A percentile compares a stretch with the other conserved stretches of the same genome.
Evolutionary conservation across 2,113 vertebrate genomes (phyloP).

Genomic region (Xyrauchen texanus): DNA sequence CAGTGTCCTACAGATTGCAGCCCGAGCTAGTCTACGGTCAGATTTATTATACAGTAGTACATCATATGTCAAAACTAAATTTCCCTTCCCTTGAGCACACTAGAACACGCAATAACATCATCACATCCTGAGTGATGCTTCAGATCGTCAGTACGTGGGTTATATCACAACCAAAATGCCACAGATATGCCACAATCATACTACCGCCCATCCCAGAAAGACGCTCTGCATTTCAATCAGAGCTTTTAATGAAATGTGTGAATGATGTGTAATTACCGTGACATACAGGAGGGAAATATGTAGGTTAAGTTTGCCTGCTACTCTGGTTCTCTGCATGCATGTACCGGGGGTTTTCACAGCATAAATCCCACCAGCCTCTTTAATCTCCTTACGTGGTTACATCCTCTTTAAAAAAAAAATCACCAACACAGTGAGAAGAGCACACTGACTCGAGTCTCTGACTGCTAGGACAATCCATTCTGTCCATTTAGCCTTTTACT

Average conservation of each 20-base stretch:
- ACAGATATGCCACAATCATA: conserved; percentile 16
- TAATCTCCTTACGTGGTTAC: conserved; percentile 80
- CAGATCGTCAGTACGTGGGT: not conserved
- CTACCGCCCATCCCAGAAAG: not conserved
- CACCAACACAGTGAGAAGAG: conserved; percentile 64
- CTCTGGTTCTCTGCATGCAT: conserved; percentile 62
- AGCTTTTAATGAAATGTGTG: conserved; percentile 60
- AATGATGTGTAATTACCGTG: conserved; percentile 64
- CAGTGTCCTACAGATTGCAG: conserved; percentile 64
- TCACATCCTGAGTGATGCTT: not conserved
- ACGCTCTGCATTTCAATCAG: conserved; percentile 49
- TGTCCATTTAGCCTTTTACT: not conserved
- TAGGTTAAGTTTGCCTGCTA: conserved; percentile 66
- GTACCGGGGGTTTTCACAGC: conserved; percentile 69
- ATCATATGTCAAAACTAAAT: conserved; percentile 65
- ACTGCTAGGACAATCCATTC: conserved; percentile 10
- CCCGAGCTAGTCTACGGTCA: conserved; percentile 61
- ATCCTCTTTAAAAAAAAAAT: conserved; percentile 80
- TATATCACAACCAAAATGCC: not conserved
- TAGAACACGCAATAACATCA: conserved; percentile 38
- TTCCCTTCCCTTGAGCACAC: conserved; percentile 63
- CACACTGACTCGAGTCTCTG: conserved; percentile 44
- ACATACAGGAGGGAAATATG: conserved; percentile 68
- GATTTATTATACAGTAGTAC: conserved; percentile 73
- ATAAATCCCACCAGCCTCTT: conserved; percentile 80